These are phyloP conservation scores for Pollenia angustigena DNA, from an alignment of 2,888 invertebrate genomes.

Conservation along the genomic window DNA sequence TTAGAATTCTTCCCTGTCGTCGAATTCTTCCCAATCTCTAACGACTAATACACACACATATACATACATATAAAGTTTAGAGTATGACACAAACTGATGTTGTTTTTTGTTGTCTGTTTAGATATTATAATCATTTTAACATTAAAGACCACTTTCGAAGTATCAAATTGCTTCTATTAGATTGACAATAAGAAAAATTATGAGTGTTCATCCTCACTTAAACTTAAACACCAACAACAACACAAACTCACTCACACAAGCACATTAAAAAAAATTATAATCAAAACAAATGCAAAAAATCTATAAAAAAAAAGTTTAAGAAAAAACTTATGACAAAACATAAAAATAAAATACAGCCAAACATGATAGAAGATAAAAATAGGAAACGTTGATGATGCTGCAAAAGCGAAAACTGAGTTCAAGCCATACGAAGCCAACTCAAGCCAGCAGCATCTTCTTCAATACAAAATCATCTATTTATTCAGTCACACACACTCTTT, in stretches of 20 bases:
- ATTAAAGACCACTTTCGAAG: slow-evolving; percentile 70
- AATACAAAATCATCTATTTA: slow-evolving; percentile 10
- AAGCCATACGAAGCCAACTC: slow-evolving; percentile 42
- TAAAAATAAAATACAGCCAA: slow-evolving; percentile 70
- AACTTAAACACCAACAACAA: slow-evolving; percentile 46
- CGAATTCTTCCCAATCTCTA: slow-evolving; percentile 16
- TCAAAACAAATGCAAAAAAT: slow-evolving; percentile 53
- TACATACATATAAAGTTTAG: not conserved
- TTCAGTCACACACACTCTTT: not conserved
- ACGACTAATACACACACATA: slow-evolving; percentile 9
- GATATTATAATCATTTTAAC: slow-evolving; percentile 69
- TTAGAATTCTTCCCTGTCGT: not conserved
- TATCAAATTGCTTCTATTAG: slow-evolving; percentile 71
- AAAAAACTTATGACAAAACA: slow-evolving; percentile 59
- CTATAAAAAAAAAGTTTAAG: slow-evolving; percentile 1
- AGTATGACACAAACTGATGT: slow-evolving; percentile 55
- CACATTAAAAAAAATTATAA: slow-evolving; percentile 43
- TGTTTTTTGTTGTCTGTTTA: slow-evolving; percentile 54
- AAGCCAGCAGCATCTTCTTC: slow-evolving; percentile 47
- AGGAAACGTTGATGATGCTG: slow-evolving; percentile 56
- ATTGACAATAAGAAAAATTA: slow-evolving; percentile 69
- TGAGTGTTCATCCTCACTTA: slow-evolving; percentile 65
- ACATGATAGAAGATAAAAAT: slow-evolving; percentile 66
- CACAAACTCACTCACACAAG: not conserved
- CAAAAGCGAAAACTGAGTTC: slow-evolving; percentile 45